Evolutionary conservation across 2,113 vertebrate genomes (phyloP).

Genomic region (Vireo altiloquus): DNA sequence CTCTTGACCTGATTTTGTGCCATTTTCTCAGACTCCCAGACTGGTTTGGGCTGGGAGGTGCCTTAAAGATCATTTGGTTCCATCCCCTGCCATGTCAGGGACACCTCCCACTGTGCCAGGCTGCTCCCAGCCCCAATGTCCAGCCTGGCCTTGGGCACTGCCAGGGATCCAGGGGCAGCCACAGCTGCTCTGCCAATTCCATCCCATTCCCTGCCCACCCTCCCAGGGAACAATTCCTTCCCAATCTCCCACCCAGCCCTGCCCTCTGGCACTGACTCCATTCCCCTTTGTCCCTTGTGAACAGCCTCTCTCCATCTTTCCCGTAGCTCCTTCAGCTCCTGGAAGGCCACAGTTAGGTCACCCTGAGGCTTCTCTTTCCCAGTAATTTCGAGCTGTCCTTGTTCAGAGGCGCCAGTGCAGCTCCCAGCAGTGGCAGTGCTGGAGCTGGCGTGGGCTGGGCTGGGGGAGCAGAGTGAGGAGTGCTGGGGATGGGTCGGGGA

Average conservation of each 20-base stretch:
- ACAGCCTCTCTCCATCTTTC: not conserved
- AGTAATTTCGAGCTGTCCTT: no score
- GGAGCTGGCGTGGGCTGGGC: no score
- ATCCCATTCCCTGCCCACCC: rapidly evolving
- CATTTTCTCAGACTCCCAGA: not conserved
- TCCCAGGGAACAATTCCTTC: not conserved
- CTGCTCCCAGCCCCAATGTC: not conserved
- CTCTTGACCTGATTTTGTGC: not conserved
- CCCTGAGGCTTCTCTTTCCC: not conserved
- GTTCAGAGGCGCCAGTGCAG: no score
- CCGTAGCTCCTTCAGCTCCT: not conserved
- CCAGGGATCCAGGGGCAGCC: not conserved
- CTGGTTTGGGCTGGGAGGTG: rapidly evolving
- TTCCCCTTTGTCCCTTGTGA: not conserved
- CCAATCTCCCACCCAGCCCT: not conserved
- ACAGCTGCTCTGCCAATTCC: not conserved
- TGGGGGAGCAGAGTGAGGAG: no score
- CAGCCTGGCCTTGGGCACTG: not conserved
- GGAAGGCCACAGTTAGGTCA: not conserved
- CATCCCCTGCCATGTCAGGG: not conserved
- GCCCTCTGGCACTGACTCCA: not conserved
- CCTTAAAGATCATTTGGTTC: rapidly evolving
- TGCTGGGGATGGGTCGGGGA: no score
- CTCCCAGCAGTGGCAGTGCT: no score
- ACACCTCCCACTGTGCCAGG: not conserved